Evolutionary conservation across 2,888 invertebrate species (phyloP), one percentile per base, ranked within the genome.

Genomic region (Cerastoderma edule): DNA sequence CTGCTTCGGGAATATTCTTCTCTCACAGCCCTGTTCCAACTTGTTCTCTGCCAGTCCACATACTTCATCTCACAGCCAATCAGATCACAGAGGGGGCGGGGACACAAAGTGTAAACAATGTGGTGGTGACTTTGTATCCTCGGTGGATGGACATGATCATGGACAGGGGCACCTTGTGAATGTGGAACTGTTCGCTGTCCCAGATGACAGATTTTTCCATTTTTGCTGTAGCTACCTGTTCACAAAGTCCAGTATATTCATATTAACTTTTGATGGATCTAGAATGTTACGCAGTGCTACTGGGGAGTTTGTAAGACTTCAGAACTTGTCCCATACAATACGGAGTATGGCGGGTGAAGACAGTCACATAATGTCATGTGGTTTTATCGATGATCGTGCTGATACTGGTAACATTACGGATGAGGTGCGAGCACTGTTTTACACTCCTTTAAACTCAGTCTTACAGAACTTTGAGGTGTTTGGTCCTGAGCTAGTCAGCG

Each of bases 251-350:
- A 83, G 83, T 67, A 64, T 88, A 30, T 85, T 88, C 71, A 70
- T 88, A 33, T 73, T 88, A 63, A 87, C 87, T 8, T 88, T 88
- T 78, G 83, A 87, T 76, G 85, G 85, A 22, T 83, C 73, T 33
- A 88, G 85, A 76, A 67, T 88, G 24, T 69, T 87, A n/a, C 77
- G 83, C 39, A 82, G 83, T 53, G 69, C 85, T 28, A 69, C 82
- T 27, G 68, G 68, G 13, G 88, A 88, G 70, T 85, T 87, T 44
- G 57, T 72, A 16, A 72, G 83, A n/a, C 69, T 88, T n/a, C 83
- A 85, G 48, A 83, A 83, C 56, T 75, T 87, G 74, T 81, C 86
- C 33, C 87, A 87, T 68, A 84, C 83, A 19, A 80, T 86, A n/a
- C 71, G 83, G 8, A 80, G 86, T 71, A 71, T 74, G 67, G 81